These are phyloP conservation scores for Galeopsomyia nigrocyanea DNA, from an alignment of 2,888 invertebrate genomes.

Conservation along the genomic window DNA sequence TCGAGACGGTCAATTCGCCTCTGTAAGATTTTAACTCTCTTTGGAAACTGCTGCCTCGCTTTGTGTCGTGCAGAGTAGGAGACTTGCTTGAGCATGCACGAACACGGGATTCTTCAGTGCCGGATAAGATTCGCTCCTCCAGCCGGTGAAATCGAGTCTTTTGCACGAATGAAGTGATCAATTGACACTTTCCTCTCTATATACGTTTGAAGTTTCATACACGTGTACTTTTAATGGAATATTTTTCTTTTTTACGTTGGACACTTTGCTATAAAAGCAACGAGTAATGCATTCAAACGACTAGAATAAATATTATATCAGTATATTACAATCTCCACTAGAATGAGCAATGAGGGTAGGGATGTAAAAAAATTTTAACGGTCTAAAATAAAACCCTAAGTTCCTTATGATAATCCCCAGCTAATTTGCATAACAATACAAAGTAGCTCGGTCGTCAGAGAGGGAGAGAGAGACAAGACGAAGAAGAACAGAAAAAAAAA, in stretches of 20 bases:
- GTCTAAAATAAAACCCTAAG: conserved; percentile 31
- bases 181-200: no score
- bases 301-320: no score
- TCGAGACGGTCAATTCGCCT: conserved; percentile 13
- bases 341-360: conserved; percentile 35
- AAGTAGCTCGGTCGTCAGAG: conserved; percentile 31
- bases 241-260: no score
- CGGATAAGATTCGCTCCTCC: conserved; percentile 1
- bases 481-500: conserved; percentile 8
- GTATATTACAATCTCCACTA: conserved; percentile 4
- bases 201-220: no score
- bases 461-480: conserved; percentile 31
- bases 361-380: conserved; percentile 37
- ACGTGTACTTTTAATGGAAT: no score
- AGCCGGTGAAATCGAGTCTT: conserved; percentile 5
- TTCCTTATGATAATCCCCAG: conserved; percentile 45
- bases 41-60: conserved; percentile 10
- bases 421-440: conserved; percentile 49
- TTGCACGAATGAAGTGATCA: conserved; percentile 23
- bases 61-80: not conserved
- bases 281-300: no score
- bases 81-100: conserved; percentile 40
- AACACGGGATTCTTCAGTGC: conserved; percentile 25
- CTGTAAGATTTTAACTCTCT: not conserved
- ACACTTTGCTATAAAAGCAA: no score